Percentiles rank a stretch among this genome's conserved stretches.
phyloP scores from a whole-genome alignment of 2,888 invertebrate genomes.

The Busseola fusca region DNA sequence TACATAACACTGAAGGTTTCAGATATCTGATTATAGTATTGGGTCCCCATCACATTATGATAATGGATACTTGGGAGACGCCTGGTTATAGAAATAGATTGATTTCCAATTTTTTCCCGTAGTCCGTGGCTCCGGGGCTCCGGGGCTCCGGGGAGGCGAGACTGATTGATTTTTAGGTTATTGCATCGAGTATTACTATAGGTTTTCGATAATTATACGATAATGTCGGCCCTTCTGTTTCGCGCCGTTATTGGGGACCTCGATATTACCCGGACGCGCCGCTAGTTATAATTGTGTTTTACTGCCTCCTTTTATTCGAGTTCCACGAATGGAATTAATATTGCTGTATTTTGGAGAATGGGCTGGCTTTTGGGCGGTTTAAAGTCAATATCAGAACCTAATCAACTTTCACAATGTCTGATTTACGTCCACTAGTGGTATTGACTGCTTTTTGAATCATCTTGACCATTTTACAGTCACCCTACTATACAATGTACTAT shows the following conservation, averaged over 20 bases:
- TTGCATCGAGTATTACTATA: conserved; percentile 69
- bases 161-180: conserved; percentile 78
- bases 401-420: no score
- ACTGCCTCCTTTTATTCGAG: conserved; percentile 37
- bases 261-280: conserved; percentile 43
- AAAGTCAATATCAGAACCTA: neutral
- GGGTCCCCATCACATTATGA: conserved; percentile 83
- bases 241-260: conserved; percentile 44
- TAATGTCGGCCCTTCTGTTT: conserved; percentile 59
- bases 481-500: neutral
- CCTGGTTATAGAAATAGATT: conserved; percentile 83
- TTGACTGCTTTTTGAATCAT: neutral
- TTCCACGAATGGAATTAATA: conserved; percentile 41
- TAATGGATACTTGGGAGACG: conserved; percentile 82
- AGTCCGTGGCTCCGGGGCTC: conserved; percentile 62
- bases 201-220: conserved; percentile 71
- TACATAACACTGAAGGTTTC: conserved; percentile 77
- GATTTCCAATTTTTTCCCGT: conserved; percentile 81
- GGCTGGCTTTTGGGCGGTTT: neutral
- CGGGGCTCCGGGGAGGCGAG: conserved; percentile 63
- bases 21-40: conserved; percentile 84
- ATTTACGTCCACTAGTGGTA: neutral
- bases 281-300: conserved; percentile 54
- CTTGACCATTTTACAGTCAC: neutral
- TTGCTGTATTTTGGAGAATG: conserved; percentile 26